Base-by-base conservation (phyloP, 2,888 invertebrate genomes). In the Caenorhabditis imperialis region DNA sequence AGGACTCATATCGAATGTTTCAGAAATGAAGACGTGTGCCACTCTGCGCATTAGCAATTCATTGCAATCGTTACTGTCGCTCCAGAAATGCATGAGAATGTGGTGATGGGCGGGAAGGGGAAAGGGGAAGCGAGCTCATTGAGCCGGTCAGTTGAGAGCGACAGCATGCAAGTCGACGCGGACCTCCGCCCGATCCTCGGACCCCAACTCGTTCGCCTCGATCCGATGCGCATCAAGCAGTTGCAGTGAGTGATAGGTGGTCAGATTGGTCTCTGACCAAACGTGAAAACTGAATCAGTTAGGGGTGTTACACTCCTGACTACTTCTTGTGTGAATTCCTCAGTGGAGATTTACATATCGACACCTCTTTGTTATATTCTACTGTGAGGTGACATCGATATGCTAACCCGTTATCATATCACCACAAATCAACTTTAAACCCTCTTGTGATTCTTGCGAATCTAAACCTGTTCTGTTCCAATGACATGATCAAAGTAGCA, bases 101-200 rank as follows among this genome's bases (percentile, higher is more conserved):
- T 47, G 25, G 23, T 14, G 44, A 37, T 38, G 30, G 40, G 62
- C 50, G 62, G 37, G 62, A 57, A 51, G 57, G 45, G 44, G n/a
- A n/a, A n/a, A n/a, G n/a, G n/a, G n/a, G n/a, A n/a, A n/a, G n/a
- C n/a, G n/a, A n/a, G n/a, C n/a, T n/a, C 30, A 14, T 25, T 14
- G 10, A 27, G 27, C 8, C 37, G 23, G n/a, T 58, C 48, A 58
- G 58, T 58, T 47, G 58, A n/a, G 40, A 54, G 54, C 51, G 33
- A 38, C 54, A 63, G 37, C 55, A 83, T 85, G 83, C 82, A 85
- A 71, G 82, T 85, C 50, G 60, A 76, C 44, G 77, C 74, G 22
- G 83, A 85, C 60, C 72, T 85, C 48, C 69, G 82, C 51, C 83
- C 83, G 47, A 76, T 84, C 57, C 77, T 85, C 23, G 85, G 85